These are phyloP conservation scores for Pheucticus melanocephalus DNA, from an alignment of 2,113 vertebrate species.

Conservation along the genomic window DNA sequence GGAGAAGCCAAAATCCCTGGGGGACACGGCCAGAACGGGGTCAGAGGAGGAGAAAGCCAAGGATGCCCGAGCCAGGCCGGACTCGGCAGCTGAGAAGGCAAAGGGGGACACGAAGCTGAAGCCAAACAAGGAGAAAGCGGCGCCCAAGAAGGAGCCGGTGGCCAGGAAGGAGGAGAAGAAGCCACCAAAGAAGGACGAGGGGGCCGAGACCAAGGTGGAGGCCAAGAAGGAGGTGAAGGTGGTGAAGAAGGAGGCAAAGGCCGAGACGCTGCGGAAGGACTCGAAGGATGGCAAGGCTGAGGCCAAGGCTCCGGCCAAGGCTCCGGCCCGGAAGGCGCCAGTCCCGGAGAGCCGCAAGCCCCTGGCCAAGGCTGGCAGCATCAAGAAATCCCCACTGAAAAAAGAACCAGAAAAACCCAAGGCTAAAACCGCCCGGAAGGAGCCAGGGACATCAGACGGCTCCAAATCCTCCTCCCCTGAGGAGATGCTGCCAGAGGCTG, in stretches of 20 bases:
- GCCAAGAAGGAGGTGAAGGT: constrained; percentile 45
- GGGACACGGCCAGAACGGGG: constrained; percentile 42
- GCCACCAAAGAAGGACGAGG: constrained; percentile 42
- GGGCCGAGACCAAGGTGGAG: constrained; percentile 31
- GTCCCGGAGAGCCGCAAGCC: not conserved
- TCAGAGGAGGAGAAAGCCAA: constrained; percentile 74
- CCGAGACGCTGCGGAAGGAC: constrained; percentile 51
- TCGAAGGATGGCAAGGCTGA: constrained; percentile 68
- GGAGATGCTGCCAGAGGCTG: constrained; percentile 57
- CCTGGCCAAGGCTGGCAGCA: constrained; percentile 31
- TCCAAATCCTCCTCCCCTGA: constrained; percentile 74
- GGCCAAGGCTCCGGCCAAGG: constrained; percentile 70
- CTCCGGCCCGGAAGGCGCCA: not conserved
- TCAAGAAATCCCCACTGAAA: constrained; percentile 8
- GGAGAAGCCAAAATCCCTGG: constrained; percentile 48
- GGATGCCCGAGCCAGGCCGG: constrained; percentile 28
- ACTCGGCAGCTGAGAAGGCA: constrained; percentile 55
- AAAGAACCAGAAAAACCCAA: constrained; percentile 63
- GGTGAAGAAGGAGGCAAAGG: constrained; percentile 75
- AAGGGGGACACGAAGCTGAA: constrained; percentile 69
- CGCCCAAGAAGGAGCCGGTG: constrained; percentile 66
- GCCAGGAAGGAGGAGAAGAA: constrained; percentile 75
- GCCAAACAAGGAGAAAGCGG: constrained; percentile 72
- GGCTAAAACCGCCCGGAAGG: not conserved
- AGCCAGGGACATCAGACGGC: fast-evolving